Evolutionary conservation across 2,888 invertebrate genomes (phyloP).

Genomic region (Diachrysia chrysitis): DNA sequence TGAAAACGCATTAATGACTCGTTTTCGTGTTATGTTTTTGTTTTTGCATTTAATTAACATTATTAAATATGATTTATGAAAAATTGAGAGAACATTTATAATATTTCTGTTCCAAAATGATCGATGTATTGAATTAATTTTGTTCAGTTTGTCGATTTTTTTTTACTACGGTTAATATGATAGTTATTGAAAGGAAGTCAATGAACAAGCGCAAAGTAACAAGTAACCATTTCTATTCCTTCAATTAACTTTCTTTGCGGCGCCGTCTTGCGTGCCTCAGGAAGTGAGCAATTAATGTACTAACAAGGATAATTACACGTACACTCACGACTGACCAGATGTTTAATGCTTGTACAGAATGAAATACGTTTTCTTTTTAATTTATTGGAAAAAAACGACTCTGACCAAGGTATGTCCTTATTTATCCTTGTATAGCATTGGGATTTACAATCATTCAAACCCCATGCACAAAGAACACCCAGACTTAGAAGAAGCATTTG

Average conservation of each 20-base stretch:
- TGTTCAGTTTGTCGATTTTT: neutral
- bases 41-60: neutral
- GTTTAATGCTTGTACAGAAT: constrained; percentile 21
- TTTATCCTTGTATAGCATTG: too few relatives aligned
- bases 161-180: constrained; percentile 11
- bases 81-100: neutral
- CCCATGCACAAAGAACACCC: too few relatives aligned
- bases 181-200: constrained; percentile 31
- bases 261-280: constrained; percentile 40
- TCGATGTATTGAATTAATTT: neutral
- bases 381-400: too few relatives aligned
- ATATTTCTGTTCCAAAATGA: neutral
- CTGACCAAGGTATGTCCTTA: too few relatives aligned
- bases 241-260: constrained; percentile 45
- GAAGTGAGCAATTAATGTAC: constrained; percentile 53
- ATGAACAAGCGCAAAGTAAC: constrained; percentile 16
- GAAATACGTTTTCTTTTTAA: too few relatives aligned
- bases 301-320: constrained; percentile 43
- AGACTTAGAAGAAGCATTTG: too few relatives aligned
- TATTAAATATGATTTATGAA: neutral
- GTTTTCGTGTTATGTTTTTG: neutral
- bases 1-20: neutral
- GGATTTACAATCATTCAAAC: too few relatives aligned
- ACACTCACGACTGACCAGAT: constrained; percentile 27
- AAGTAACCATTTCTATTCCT: constrained; percentile 23